Percentiles rank a stretch among this genome's conserved stretches.
Conservation (phyloP, 1,140 invertebrate genomes). For the Trachymyrmex cornetzi region DNA sequence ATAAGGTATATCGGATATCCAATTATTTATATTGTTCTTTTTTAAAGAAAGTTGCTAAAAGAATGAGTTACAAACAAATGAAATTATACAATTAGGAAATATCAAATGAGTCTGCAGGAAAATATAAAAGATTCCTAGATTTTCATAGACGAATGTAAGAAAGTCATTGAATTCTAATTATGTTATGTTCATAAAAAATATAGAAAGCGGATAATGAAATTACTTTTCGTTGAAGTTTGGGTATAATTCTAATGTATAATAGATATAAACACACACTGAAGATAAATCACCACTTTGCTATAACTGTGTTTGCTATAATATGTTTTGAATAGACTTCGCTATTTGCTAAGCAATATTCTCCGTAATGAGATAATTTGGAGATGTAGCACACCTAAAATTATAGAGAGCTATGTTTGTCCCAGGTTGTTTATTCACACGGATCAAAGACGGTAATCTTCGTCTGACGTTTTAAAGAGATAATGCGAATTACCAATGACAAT, state of each 20-base stretch:
- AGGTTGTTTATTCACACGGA: constrained; percentile 29
- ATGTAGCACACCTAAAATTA: constrained; percentile 44
- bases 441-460: constrained; percentile 29
- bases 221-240: background rate
- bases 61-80: background rate
- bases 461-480: constrained; percentile 38
- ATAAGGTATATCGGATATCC: background rate
- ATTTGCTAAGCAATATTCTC: background rate
- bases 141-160: background rate
- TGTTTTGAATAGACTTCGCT: background rate
- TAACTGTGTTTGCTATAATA: no score
- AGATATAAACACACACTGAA: background rate
- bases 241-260: background rate
- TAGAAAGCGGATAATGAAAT: background rate
- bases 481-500: constrained; percentile 12
- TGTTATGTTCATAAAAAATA: background rate
- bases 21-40: background rate
- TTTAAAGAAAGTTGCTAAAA: background rate
- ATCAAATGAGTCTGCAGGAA: background rate
- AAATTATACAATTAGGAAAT: background rate
- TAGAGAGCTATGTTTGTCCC: constrained; percentile 13
- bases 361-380: constrained; percentile 39
- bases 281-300: background rate
- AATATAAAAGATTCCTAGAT: background rate
- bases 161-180: background rate